Percentiles rank a stretch among this genome's conserved stretches.
These are phyloP conservation scores for Triplophysa tibetana DNA, from an alignment of 2,113 vertebrate genomes.

Conservation along the genomic window DNA sequence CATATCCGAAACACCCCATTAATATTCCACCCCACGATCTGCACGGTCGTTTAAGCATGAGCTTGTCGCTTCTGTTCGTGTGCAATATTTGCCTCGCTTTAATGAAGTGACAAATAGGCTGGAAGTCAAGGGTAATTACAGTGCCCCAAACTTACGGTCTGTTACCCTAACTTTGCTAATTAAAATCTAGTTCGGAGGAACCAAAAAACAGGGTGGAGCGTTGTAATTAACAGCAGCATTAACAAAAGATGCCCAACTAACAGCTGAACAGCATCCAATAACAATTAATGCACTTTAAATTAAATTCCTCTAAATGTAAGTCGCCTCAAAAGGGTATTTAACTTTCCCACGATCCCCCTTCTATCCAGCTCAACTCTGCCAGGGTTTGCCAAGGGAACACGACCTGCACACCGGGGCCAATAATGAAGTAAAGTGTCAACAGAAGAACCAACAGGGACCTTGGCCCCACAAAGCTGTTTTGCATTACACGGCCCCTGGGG, in stretches of 20 bases:
- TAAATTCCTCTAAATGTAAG: slow-evolving; percentile 74
- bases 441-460: slow-evolving; percentile 70
- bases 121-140: slow-evolving; percentile 76
- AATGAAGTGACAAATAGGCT: slow-evolving; percentile 75
- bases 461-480: slow-evolving; percentile 82
- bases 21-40: slow-evolving; percentile 38
- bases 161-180: slow-evolving; percentile 76
- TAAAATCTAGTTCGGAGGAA: slow-evolving; percentile 65
- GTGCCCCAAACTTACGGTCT: slow-evolving; percentile 67
- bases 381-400: slow-evolving; percentile 34
- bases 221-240: slow-evolving; percentile 74
- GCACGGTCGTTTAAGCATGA: slow-evolving; percentile 44
- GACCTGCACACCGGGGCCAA: slow-evolving; percentile 84
- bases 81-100: slow-evolving; percentile 61
- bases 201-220: slow-evolving; percentile 58
- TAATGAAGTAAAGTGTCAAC: slow-evolving; percentile 98
- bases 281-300: slow-evolving; percentile 84
- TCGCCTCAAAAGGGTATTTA: slow-evolving; percentile 86
- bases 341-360: slow-evolving; percentile 92
- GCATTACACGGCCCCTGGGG: slow-evolving; percentile 98
- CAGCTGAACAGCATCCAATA: slow-evolving; percentile 73
- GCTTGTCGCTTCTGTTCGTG: slow-evolving; percentile 48
- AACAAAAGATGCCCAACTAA: slow-evolving; percentile 76
- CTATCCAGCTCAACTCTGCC: slow-evolving; percentile 79
- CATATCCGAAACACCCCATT: not conserved